phyloP scores from a whole-genome alignment of 2,797 vertebrate species.

The Sternotherus odoratus region DNA sequence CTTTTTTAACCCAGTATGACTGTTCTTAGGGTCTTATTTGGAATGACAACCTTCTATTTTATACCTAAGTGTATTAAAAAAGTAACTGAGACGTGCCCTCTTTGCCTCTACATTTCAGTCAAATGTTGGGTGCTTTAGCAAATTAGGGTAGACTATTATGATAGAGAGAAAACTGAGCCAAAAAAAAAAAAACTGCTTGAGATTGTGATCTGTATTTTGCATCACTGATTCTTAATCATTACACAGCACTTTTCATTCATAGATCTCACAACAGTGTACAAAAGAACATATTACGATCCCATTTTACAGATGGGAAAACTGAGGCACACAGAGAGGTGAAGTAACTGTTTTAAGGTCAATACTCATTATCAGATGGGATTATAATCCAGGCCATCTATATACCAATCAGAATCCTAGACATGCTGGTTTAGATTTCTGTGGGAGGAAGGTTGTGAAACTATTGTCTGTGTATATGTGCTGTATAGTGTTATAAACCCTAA shows the following conservation, averaged over 20 bases:
- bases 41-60: too few species aligned
- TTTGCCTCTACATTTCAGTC: neutral
- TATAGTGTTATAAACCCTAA: neutral
- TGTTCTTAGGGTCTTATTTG: too few species aligned
- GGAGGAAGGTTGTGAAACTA: neutral
- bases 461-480: neutral
- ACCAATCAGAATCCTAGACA: neutral
- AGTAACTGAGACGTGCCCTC: neutral
- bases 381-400: neutral
- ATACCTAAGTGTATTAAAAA: neutral
- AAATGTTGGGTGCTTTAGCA: neutral
- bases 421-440: neutral
- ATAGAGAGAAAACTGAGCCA: neutral
- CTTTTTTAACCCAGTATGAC: neutral
- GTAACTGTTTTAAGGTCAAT: neutral
- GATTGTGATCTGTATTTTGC: neutral
- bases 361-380: neutral
- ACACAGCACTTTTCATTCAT: neutral
- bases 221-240: neutral
- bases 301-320: neutral
- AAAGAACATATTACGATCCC: neutral
- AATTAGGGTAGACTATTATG: neutral
- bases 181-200: neutral
- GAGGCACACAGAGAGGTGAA: accelerated
- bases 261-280: neutral